A percentile compares a stretch with the other conserved stretches of the same genome.
Evolutionary conservation across 2,113 vertebrate species (phyloP).

Genomic region (Sinocyclocheilus anophthalmus): DNA sequence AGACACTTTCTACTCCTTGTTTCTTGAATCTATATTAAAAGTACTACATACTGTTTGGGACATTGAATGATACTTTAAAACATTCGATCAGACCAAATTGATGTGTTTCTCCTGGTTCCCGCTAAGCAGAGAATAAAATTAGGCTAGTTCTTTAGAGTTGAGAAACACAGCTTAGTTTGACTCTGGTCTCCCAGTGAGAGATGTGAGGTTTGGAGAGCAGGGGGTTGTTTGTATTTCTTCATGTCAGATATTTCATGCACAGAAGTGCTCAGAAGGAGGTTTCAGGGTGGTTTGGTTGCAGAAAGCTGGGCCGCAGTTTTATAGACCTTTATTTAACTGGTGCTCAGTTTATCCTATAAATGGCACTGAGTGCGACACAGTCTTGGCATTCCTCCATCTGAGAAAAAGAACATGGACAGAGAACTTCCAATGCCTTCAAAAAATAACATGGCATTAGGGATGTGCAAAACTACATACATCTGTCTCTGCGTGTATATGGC

Average conservation of each 20-base stretch:
- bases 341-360: conserved; percentile 37
- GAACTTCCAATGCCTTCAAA: not conserved
- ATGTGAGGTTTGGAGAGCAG: conserved; percentile 27
- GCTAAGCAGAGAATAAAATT: conserved; percentile 7
- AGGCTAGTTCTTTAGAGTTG: not conserved
- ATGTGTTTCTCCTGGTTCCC: not conserved
- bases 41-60: not conserved
- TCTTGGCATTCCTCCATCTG: conserved; percentile 2
- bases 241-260: conserved; percentile 36
- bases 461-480: not conserved
- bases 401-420: too few species aligned
- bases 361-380: not conserved
- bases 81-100: conserved; percentile 2
- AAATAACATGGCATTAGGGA: not conserved
- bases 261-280: conserved; percentile 27
- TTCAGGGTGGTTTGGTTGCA: conserved; percentile 6
- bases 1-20: too few species aligned
- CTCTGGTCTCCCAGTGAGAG: conserved; percentile 8
- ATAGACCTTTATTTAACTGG: conserved; percentile 25
- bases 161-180: conserved; percentile 6
- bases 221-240: conserved; percentile 34
- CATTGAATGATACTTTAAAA: not conserved
- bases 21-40: not conserved
- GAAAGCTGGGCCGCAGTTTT: not conserved
- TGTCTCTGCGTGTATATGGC: not conserved